Conservation (phyloP, 2,888 invertebrate species). For the Eupithecia subumbrata region DNA sequence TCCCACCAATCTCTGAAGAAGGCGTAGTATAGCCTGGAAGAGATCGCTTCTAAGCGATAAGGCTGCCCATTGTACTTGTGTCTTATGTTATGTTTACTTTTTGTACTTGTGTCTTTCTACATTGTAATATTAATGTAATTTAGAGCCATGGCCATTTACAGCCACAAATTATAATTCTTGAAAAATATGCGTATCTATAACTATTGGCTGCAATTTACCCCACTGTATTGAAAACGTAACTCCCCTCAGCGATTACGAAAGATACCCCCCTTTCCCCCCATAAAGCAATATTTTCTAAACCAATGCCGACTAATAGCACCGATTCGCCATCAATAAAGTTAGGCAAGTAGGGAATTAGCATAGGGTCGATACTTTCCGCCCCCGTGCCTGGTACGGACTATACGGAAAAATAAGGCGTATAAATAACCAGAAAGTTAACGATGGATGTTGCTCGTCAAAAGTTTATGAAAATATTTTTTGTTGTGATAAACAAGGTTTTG, state of each 20-base stretch:
- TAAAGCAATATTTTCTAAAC: conserved; percentile 37
- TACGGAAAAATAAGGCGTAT: conserved; percentile 35
- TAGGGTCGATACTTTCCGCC: conserved; percentile 72
- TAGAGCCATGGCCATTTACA: no score
- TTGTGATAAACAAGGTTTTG: conserved; percentile 6
- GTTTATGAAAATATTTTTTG: conserved; percentile 18
- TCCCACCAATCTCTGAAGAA: no score
- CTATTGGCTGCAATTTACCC: background rate
- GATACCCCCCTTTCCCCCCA: background rate
- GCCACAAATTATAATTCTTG: no score
- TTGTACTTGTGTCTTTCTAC: no score
- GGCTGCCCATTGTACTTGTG: no score
- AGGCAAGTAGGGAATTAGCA: conserved; percentile 67
- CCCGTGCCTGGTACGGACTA: conserved; percentile 46
- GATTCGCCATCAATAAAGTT: conserved; percentile 68
- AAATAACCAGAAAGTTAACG: conserved; percentile 30
- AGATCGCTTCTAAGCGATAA: no score
- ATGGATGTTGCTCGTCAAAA: conserved; percentile 23
- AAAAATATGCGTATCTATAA: background rate
- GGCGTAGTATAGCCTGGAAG: no score
- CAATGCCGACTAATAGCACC: conserved; percentile 49
- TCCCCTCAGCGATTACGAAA: background rate
- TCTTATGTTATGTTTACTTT: no score
- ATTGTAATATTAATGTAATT: no score
- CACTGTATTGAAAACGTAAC: background rate